Evolutionary conservation across 2,113 vertebrate species (phyloP), one percentile per base, ranked within the genome.

Genomic region (Polypterus senegalus): DNA sequence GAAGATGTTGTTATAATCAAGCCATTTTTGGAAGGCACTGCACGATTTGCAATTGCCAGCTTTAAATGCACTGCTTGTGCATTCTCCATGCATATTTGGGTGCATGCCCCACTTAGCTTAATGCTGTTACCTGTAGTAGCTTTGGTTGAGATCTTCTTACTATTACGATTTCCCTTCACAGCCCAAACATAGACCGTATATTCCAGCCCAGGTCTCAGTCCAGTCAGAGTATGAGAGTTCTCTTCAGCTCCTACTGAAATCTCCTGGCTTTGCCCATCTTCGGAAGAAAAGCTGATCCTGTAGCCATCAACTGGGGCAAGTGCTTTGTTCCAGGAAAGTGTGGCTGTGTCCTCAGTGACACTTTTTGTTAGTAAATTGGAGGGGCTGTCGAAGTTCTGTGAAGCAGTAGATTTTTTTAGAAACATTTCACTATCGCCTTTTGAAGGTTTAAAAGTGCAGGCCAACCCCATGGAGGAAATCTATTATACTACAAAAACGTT

Each of bases 121-220:
- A n/a, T n/a, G n/a, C n/a, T n/a, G 27, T 57, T 5, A 80, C 77
- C 83, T 76, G 78, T 81, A 46, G 67, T 52, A 1, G 43, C 59
- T 46, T 60, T 60, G 47, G 61, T 63, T 44, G 62, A 55, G 4
- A 62, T 71, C 10, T 66, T 78, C 67, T 66, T 75, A 67, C 80
- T 81, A 57, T 68, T 58, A 54, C 65, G 73, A 56, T n/a, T 54
- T 48, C 72, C 73, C 57, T 75, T 79, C 74, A 78, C 63, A 57
- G 81, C 72, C 76, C 79, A 82, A 48, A 77, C 61, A 0, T 68
- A 1, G 0, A 79, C 66, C 6, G 44, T 10, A 46, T 82, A 83
- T 57, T 84, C 79, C 69, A 72, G 9, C 0, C 77, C 81, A 1
- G 80, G 77, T 54, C 67, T 71, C 65, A 87, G 73, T 55, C 61